Evolutionary conservation across 2,797 vertebrate genomes (phyloP), one percentile per base, ranked within the genome.

Genomic region (Sebastolobus altivelis): DNA sequence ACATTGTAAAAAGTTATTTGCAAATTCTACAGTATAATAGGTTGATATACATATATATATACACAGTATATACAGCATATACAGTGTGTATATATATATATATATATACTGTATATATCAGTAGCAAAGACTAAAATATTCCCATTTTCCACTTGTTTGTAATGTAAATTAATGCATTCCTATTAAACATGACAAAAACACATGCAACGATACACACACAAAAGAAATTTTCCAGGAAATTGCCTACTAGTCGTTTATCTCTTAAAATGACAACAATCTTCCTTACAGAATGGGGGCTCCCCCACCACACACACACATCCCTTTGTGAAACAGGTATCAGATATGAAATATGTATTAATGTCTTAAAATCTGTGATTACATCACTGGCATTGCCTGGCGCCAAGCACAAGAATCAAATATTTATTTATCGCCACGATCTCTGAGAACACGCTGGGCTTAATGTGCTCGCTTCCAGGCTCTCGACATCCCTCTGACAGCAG

Each of bases 331-430:
- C 85, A 91, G 92, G 71, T 79, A 84, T 86, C 84, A 88, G 93
- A 90, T 89, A 93, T 93, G 65, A 94, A 93, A 91, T 83, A 93
- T 92, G 84, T 77, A 88, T 90, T 43, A 68, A 29, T 66, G 75
- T 88, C 84, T 84, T 85, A 83, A 91, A 93, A 92, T 83, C 77
- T 85, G 29, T 46, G 72, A 91, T 92, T 81, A 88, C 83, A 88
- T 93, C 90, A 91, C 76, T 61, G 8, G 61, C 72, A 79, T 68
- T 80, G 79, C 68, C 71, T 80, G 60, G 7, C 37, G 38, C 5
- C 46, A 79, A 93, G 85, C 33, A 79, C 80, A 72, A 72, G 71
- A 91, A 91, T 93, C 65, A 91, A 93, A 93, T 92, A 88, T 92
- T 82, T 85, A 90, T 88, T 87, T 85, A 92, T 93, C 67, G 0